These are phyloP conservation scores for Heliothis virescens DNA, from an alignment of 1,140 invertebrate species.

Conservation along the genomic window DNA sequence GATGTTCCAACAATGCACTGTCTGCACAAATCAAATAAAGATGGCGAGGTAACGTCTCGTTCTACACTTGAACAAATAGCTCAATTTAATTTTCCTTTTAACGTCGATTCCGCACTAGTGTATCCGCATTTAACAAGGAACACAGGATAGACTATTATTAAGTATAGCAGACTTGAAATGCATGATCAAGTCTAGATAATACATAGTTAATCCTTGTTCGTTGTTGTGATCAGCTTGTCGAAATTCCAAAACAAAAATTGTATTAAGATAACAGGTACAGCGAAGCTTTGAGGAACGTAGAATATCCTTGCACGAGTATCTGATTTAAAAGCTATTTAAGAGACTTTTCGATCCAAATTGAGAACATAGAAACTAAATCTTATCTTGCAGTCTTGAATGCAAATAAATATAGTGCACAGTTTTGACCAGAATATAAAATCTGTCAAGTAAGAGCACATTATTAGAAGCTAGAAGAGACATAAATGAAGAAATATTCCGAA, in stretches of 20 bases:
- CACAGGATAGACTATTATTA: not conserved
- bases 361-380: no score
- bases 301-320: no score
- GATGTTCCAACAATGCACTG: not conserved
- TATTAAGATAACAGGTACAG: no score
- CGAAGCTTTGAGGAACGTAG: no score
- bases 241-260: no score
- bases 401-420: not conserved
- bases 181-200: no score
- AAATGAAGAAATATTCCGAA: slow-evolving; percentile 31
- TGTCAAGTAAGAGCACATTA: slow-evolving; percentile 25
- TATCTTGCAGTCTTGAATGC: no score
- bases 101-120: not conserved
- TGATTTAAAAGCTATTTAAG: no score
- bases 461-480: slow-evolving; percentile 30
- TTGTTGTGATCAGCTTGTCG: no score
- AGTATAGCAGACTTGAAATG: not conserved
- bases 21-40: slow-evolving; percentile 14
- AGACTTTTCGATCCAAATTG: no score
- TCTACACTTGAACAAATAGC: not conserved
- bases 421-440: not conserved
- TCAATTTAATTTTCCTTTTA: slow-evolving; percentile 16
- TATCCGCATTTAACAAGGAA: not conserved
- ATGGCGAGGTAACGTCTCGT: slow-evolving; percentile 1
- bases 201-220: no score